Evolutionary conservation across 2,113 vertebrate genomes (phyloP), one percentile per base, ranked within the genome.

Genomic region (Cyprinus carpio): DNA sequence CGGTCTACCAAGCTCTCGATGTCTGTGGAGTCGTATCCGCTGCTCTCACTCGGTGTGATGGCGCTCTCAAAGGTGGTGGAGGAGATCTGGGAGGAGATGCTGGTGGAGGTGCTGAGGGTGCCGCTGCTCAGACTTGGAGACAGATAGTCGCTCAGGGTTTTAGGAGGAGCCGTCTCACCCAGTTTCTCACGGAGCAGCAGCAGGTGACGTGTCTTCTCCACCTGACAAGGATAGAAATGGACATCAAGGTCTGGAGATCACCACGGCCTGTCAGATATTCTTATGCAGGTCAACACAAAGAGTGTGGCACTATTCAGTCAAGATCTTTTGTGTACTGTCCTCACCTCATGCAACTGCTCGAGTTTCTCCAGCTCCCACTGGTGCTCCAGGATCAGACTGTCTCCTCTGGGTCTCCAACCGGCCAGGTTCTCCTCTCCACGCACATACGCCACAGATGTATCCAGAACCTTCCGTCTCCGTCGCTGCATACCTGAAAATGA

Each of bases 361-460:
- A 99, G 95, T 87, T 98, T 99, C 92, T 99, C 97, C 87, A 99
- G 86, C 89, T 99, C 97, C 97, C 97, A 99, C 69, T 99, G 98
- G 91, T 99, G 98, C 91, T 99, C 98, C 12, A 97, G 90, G 86
- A 99, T 99, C 84, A 99, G 96, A 85, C 98, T 99, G 92, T 99
- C 98, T 34, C 98, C 98, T 23, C 98, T 95, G 71, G 98, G 98
- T 89, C 98, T 95, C 98, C 98, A 99, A 9, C 98, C 98, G 0
- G 97, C 97, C 43, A 46, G 43, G 43, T 46, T 46, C 43, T 99
- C 98, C 69, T 99, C 98, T 54, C 98, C 98, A 37, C 98, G 94
- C 84, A 99, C 98, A 9, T 99, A 99, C 0, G 98, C 98, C 91
- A 99, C 98, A 0, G 98, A 99, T 0, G 98, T 99, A 56, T 99